Percentiles rank a stretch among this genome's conserved stretches.
Evolutionary conservation across 1,140 invertebrate genomes (phyloP).

Genomic region (Chymomyza costata): DNA sequence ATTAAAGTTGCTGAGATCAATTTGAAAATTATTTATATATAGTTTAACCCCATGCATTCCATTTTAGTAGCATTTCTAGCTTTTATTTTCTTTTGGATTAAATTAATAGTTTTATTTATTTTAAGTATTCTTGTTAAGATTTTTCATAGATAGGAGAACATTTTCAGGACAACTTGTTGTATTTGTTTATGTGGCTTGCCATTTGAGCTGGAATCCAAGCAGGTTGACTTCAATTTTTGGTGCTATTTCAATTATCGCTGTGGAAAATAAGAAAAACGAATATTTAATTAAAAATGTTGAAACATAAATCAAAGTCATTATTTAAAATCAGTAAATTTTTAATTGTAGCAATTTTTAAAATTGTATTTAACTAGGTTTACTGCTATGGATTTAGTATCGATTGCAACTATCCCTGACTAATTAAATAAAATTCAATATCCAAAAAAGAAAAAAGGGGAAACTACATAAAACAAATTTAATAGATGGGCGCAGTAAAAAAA

Average conservation of each 20-base stretch:
- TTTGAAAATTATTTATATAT: slow-evolving; percentile 43
- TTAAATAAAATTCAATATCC: slow-evolving; percentile 37
- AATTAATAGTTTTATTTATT: too few relatives aligned
- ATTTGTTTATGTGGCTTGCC: not conserved
- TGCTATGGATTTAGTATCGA: too few relatives aligned
- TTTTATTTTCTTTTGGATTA: too few relatives aligned
- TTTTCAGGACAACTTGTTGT: not conserved
- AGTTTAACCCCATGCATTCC: too few relatives aligned
- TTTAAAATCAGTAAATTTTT: slow-evolving; percentile 10
- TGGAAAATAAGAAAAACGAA: slow-evolving; percentile 9
- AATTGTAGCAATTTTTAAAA: too few relatives aligned
- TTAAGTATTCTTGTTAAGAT: too few relatives aligned
- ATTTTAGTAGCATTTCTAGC: too few relatives aligned
- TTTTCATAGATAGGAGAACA: not conserved
- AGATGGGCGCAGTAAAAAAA: slow-evolving; percentile 22
- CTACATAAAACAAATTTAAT: slow-evolving; percentile 47
- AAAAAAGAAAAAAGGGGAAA: too few relatives aligned
- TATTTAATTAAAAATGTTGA: too few relatives aligned
- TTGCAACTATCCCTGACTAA: too few relatives aligned
- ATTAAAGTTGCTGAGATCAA: slow-evolving; percentile 59
- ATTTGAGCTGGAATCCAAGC: not conserved
- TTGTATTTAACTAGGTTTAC: too few relatives aligned
- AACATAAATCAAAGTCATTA: slow-evolving; percentile 27
- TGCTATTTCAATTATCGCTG: slow-evolving; percentile 49
- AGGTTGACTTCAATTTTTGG: slow-evolving; percentile 13